phyloP scores from a whole-genome alignment of 2,113 vertebrate species.

The Neotragus moschatus region DNA sequence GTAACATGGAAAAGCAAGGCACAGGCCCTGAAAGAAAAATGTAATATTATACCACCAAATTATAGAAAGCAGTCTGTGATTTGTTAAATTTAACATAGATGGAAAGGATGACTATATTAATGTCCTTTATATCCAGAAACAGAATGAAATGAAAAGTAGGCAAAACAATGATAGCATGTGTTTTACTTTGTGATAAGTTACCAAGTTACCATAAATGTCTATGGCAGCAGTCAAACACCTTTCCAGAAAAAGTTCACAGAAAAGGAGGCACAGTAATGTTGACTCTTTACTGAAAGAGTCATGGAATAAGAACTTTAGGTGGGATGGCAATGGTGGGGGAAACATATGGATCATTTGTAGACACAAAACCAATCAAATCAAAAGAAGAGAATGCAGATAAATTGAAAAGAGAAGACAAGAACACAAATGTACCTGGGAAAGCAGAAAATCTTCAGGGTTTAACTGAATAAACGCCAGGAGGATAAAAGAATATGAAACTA shows the following conservation, averaged over 20 bases:
- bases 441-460: background rate
- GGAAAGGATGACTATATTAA: background rate
- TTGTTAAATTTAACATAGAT: background rate
- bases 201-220: background rate
- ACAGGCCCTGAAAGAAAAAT: background rate
- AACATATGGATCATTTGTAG: background rate
- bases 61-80: background rate
- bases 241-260: background rate
- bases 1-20: background rate
- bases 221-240: background rate
- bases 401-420: background rate
- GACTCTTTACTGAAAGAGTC: background rate
- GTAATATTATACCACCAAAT: background rate
- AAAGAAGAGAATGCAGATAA: background rate
- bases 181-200: background rate
- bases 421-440: background rate
- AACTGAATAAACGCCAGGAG: background rate
- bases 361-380: background rate
- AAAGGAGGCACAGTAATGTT: background rate
- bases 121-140: background rate
- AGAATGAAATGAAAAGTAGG: background rate
- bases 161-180: background rate
- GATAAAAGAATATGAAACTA: background rate
- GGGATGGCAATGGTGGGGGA: background rate
- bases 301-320: background rate